A percentile compares a stretch with the other conserved stretches of the same genome.
phyloP scores from a whole-genome alignment of 2,888 invertebrate species.

The Steinernema hermaphroditum region DNA sequence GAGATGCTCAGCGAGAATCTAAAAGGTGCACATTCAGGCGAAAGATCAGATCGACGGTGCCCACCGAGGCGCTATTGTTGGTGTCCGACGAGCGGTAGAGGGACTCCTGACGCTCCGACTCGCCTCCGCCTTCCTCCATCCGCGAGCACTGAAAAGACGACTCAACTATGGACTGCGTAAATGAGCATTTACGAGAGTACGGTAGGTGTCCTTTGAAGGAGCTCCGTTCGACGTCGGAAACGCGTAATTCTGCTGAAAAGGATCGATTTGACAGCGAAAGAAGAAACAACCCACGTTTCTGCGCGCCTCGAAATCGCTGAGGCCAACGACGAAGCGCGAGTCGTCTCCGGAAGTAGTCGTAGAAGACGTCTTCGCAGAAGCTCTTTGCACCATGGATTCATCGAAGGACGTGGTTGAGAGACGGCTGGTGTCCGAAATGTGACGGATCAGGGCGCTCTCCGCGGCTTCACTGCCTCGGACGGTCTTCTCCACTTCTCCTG shows the following conservation, averaged over 20 bases:
- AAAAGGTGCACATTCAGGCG: background rate
- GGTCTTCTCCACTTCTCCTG: background rate
- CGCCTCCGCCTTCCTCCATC: background rate
- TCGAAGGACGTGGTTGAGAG: background rate
- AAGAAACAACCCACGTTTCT: background rate
- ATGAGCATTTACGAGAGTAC: constrained; percentile 4
- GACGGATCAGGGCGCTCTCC: background rate
- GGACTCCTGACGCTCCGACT: background rate
- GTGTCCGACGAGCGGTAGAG: background rate
- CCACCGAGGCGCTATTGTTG: background rate
- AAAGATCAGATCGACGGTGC: background rate
- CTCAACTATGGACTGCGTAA: no score
- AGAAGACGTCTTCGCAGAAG: background rate
- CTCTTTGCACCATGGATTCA: background rate
- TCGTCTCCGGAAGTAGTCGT: background rate
- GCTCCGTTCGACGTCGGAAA: background rate
- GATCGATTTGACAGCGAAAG: background rate
- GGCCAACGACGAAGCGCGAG: background rate
- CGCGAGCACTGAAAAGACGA: constrained; percentile 9
- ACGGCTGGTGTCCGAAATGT: background rate
- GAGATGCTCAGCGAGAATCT: background rate
- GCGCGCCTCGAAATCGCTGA: background rate
- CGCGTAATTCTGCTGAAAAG: background rate
- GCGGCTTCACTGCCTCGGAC: background rate
- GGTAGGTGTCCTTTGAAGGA: background rate